These are phyloP conservation scores for Hirtodrosophila alboralis DNA, from an alignment of 2,888 invertebrate species.

Conservation along the genomic window DNA sequence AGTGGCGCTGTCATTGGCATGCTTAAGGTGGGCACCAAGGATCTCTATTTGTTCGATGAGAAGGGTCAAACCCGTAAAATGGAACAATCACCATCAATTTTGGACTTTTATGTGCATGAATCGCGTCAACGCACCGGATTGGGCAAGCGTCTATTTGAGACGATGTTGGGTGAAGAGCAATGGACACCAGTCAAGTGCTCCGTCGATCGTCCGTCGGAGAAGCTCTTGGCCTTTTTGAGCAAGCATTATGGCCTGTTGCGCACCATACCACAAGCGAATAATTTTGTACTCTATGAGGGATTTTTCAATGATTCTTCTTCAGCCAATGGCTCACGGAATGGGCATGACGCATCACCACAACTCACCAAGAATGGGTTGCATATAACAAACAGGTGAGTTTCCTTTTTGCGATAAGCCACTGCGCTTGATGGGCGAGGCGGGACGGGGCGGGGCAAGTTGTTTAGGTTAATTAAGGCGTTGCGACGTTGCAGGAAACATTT, in stretches of 20 bases:
- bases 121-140: slow-evolving; percentile 93
- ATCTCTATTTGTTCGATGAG: slow-evolving; percentile 93
- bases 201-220: slow-evolving; percentile 96
- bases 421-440: slow-evolving; percentile 13
- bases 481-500: slow-evolving; percentile 72
- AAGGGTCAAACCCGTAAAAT: slow-evolving; percentile 90
- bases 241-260: slow-evolving; percentile 90
- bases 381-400: slow-evolving; percentile 82
- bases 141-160: slow-evolving; percentile 93
- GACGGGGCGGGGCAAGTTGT: slow-evolving; percentile 20
- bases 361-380: slow-evolving; percentile 72
- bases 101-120: slow-evolving; percentile 96
- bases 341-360: slow-evolving; percentile 55
- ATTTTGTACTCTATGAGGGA: slow-evolving; percentile 93
- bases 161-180: slow-evolving; percentile 91
- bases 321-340: slow-evolving; percentile 44
- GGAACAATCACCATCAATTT: slow-evolving; percentile 92
- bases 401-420: neutral
- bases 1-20: slow-evolving; percentile 93
- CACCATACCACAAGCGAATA: slow-evolving; percentile 92
- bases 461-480: slow-evolving; percentile 64
- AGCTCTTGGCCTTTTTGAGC: slow-evolving; percentile 92
- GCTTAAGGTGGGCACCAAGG: slow-evolving; percentile 95
- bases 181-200: slow-evolving; percentile 90
- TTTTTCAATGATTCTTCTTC: slow-evolving; percentile 86